These are phyloP conservation scores for Parascotia fuliginaria DNA, from an alignment of 2,888 invertebrate genomes.

Conservation along the genomic window DNA sequence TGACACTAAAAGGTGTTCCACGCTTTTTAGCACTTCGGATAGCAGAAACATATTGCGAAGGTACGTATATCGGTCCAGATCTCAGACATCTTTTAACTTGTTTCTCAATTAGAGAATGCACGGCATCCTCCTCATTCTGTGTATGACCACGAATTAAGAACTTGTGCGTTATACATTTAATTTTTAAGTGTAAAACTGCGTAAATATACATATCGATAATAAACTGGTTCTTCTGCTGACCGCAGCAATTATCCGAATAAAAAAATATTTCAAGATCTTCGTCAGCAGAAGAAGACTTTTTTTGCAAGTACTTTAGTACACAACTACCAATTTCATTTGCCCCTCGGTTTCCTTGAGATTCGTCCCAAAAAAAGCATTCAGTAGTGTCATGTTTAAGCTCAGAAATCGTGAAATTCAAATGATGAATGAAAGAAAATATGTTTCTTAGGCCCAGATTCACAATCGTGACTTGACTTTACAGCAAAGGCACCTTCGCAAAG, in stretches of 20 bases:
- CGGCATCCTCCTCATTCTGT: no score
- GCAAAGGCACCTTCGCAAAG: no score
- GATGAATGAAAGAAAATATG: no score
- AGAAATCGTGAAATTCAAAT: background rate
- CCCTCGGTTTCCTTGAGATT: slow-evolving; percentile 10
- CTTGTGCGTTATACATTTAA: no score
- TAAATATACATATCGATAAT: slow-evolving; percentile 10
- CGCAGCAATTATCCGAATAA: slow-evolving; percentile 16
- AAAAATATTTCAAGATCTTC: slow-evolving; percentile 9
- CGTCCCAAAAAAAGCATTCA: slow-evolving; percentile 16
- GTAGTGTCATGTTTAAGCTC: background rate
- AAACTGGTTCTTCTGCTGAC: slow-evolving; percentile 19
- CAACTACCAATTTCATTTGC: slow-evolving; percentile 16
- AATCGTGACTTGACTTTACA: no score
- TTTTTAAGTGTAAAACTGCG: slow-evolving; percentile 5
- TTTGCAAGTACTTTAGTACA: slow-evolving; percentile 9
- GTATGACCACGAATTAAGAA: no score
- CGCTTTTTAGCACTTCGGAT: slow-evolving; percentile 8
- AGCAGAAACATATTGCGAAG: slow-evolving; percentile 6
- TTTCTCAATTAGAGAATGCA: slow-evolving; percentile 13
- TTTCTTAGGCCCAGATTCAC: no score
- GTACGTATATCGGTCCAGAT: slow-evolving; percentile 14
- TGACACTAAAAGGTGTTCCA: slow-evolving; percentile 9
- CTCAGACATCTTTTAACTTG: slow-evolving; percentile 9
- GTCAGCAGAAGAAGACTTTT: background rate